A percentile compares a stretch with the other conserved stretches of the same genome.
These are phyloP conservation scores for Ondatra zibethicus DNA, from an alignment of 2,113 vertebrate genomes.

Conservation along the genomic window DNA sequence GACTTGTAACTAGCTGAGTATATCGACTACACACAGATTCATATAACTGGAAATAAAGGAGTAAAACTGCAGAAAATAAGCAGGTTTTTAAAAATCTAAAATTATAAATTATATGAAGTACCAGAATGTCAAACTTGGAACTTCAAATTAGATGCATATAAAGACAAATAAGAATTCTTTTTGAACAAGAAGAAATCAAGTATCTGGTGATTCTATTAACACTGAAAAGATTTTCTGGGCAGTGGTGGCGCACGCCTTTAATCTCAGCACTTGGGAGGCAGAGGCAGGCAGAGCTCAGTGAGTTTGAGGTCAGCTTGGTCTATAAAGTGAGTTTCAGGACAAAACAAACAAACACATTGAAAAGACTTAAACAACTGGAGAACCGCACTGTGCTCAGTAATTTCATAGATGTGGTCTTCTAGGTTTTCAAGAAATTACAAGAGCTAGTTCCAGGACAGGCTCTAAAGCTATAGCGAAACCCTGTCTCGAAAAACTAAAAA, in stretches of 20 bases:
- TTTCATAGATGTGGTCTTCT: not conserved
- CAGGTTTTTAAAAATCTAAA: not conserved
- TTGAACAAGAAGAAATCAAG: slow-evolving; percentile 35
- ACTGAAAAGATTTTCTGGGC: not conserved
- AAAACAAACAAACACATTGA: not conserved
- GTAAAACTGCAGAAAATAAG: not conserved
- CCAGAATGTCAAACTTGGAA: slow-evolving; percentile 5
- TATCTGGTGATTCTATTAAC: not conserved
- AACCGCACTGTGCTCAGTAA: not conserved
- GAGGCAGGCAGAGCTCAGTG: no score
- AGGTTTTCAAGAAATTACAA: slow-evolving; percentile 33
- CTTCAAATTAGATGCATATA: not conserved
- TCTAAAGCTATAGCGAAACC: no score
- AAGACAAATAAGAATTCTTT: not conserved
- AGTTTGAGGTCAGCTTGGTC: no score
- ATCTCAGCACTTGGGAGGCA: no score
- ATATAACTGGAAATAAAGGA: not conserved
- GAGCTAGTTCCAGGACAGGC: no score
- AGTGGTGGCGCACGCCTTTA: no score
- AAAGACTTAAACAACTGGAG: not conserved
- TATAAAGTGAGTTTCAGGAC: no score
- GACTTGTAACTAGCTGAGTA: not conserved
- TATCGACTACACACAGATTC: not conserved
- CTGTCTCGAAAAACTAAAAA: no score
- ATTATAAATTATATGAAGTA: not conserved